Conservation (phyloP, 2,888 invertebrate genomes). For the Philopedon plagiatum region DNA sequence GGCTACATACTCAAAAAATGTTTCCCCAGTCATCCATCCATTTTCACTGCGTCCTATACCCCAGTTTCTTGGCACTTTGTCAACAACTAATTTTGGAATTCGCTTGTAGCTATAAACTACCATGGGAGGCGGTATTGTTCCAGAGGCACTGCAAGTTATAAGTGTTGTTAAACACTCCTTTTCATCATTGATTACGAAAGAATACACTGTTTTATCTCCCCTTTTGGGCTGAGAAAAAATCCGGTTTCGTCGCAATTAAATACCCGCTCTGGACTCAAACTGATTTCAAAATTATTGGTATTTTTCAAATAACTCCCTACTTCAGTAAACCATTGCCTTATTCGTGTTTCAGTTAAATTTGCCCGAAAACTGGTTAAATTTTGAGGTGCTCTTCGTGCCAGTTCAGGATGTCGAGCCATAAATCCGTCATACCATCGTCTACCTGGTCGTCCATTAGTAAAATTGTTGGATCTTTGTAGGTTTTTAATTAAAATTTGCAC, state of each 20-base stretch:
- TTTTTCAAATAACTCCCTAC: constrained; percentile 5
- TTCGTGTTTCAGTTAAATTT: no score
- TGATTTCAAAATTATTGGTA: neutral
- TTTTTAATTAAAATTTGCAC: constrained; percentile 34
- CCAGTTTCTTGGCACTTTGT: constrained; percentile 40
- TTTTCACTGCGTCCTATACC: no score
- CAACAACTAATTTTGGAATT: neutral
- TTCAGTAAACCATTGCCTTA: no score
- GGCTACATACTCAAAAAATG: no score
- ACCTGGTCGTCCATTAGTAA: constrained; percentile 10
- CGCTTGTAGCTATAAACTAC: constrained; percentile 1
- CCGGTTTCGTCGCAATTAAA: constrained; percentile 21
- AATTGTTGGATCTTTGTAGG: constrained; percentile 8
- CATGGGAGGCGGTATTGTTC: neutral
- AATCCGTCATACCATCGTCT: neutral
- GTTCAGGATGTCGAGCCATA: neutral
- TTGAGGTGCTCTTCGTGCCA: neutral
- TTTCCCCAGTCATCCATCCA: no score
- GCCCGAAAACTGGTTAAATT: no score
- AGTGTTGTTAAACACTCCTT: constrained; percentile 13
- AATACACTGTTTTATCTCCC: constrained; percentile 9
- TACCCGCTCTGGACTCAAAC: neutral
- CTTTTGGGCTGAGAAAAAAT: constrained; percentile 19
- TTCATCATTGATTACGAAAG: constrained; percentile 8
- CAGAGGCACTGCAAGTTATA: no score